Percentiles rank a stretch among this genome's conserved stretches.
Conservation (phyloP, 2,113 vertebrate species). For the Martes martes region DNA sequence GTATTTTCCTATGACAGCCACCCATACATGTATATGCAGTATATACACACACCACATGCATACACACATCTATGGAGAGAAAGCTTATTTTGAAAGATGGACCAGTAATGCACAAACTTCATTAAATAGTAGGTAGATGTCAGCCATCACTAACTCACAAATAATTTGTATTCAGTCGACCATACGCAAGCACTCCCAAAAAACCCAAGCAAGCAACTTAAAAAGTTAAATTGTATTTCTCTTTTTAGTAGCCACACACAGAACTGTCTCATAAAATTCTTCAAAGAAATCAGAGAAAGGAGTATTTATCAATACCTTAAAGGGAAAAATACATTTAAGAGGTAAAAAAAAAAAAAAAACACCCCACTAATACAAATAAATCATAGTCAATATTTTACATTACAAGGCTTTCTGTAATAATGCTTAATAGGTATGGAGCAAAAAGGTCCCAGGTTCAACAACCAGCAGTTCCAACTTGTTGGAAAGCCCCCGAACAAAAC, state of each 20-base stretch:
- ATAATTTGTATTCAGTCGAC: conserved; percentile 23
- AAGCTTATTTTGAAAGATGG: not conserved
- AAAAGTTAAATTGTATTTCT: conserved; percentile 32
- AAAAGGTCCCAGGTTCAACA: not conserved
- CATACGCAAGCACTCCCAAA: not conserved
- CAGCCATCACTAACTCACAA: not conserved
- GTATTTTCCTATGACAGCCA: not conserved
- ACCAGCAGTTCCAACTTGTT: not conserved
- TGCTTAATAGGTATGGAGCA: not conserved
- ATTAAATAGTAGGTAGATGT: conserved; percentile 34
- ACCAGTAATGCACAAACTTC: not conserved
- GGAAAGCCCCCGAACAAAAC: conserved; percentile 19
- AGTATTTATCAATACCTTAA: not conserved
- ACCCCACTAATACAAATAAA: conserved; percentile 22
- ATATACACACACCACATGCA: not conserved
- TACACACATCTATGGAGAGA: not conserved
- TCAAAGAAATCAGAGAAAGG: not conserved
- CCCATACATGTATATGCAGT: not conserved
- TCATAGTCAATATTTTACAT: not conserved
- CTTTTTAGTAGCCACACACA: not conserved
- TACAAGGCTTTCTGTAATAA: not conserved
- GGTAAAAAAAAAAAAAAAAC: not conserved
- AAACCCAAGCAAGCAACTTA: not conserved
- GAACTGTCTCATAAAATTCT: conserved; percentile 31
- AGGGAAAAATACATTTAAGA: not conserved